phyloP scores from a whole-genome alignment of 2,888 invertebrate genomes.

The Liopterus haemorrhoidalis region DNA sequence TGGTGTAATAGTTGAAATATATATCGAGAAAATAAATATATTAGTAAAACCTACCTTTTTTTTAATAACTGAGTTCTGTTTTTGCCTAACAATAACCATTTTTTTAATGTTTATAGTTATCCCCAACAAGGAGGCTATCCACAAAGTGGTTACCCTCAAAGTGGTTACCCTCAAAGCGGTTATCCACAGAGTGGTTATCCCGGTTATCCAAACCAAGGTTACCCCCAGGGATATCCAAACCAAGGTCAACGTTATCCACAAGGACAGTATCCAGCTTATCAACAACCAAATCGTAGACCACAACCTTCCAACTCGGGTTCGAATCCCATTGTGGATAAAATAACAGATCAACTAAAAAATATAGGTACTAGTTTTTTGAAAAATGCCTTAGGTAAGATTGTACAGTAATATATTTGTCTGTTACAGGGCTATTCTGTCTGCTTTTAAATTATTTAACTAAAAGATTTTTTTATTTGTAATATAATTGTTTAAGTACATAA shows the following conservation, averaged over 20 bases:
- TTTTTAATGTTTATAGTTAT: too few species aligned
- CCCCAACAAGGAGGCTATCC: conserved; percentile 33
- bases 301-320: conserved; percentile 28
- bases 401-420: conserved; percentile 33
- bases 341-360: conserved; percentile 41
- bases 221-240: conserved; percentile 11
- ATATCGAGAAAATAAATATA: too few species aligned
- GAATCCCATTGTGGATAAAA: conserved; percentile 38
- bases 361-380: conserved; percentile 44
- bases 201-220: conserved; percentile 32
- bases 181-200: conserved; percentile 13
- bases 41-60: too few species aligned
- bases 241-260: conserved; percentile 9
- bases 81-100: too few species aligned
- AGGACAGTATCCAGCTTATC: conserved; percentile 4
- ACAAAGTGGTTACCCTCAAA: conserved; percentile 30
- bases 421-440: conserved; percentile 46
- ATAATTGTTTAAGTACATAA: conserved; percentile 16
- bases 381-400: conserved; percentile 37
- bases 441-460: conserved; percentile 34
- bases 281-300: conserved; percentile 13
- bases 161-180: conserved; percentile 29
- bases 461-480: conserved; percentile 15
- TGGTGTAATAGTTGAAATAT: too few species aligned
- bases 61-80: too few species aligned